These are phyloP conservation scores for Asobara japonica DNA, from an alignment of 1,140 invertebrate species.

Conservation along the genomic window DNA sequence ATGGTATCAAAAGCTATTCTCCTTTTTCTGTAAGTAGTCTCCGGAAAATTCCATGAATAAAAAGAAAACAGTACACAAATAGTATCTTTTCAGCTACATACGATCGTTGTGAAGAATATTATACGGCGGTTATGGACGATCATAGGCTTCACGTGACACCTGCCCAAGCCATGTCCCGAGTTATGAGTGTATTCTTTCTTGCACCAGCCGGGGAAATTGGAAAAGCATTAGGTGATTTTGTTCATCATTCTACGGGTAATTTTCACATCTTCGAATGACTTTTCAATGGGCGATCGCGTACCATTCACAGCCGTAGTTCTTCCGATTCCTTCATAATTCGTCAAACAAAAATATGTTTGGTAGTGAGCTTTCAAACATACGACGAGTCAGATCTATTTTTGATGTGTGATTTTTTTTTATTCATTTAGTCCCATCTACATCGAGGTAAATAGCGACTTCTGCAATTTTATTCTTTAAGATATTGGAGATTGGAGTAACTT, in stretches of 20 bases:
- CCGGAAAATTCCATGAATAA: background rate
- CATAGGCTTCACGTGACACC: slow-evolving; percentile 52
- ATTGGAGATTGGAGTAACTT: no score
- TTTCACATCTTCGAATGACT: background rate
- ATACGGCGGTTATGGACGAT: slow-evolving; percentile 44
- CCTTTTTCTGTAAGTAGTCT: slow-evolving; percentile 19
- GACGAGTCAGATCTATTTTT: no score
- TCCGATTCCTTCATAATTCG: no score
- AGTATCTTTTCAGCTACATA: slow-evolving; percentile 32
- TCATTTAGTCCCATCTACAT: no score
- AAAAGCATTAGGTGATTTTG: slow-evolving; percentile 39
- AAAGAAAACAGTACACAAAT: background rate
- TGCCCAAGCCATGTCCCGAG: slow-evolving; percentile 45
- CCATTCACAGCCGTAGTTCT: background rate
- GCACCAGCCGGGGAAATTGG: slow-evolving; percentile 43
- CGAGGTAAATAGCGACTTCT: no score
- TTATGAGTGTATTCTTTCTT: slow-evolving; percentile 39
- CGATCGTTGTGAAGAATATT: slow-evolving; percentile 48
- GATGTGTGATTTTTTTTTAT: no score
- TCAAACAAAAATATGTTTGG: no score
- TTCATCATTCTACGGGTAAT: slow-evolving; percentile 49
- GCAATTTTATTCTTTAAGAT: no score
- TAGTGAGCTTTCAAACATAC: no score
- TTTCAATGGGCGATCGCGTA: background rate
- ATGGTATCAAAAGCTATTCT: slow-evolving; percentile 23